A percentile compares a stretch with the other conserved stretches of the same genome.
These are phyloP conservation scores for Goniozus legneri DNA, from an alignment of 1,140 invertebrate genomes.

Conservation along the genomic window DNA sequence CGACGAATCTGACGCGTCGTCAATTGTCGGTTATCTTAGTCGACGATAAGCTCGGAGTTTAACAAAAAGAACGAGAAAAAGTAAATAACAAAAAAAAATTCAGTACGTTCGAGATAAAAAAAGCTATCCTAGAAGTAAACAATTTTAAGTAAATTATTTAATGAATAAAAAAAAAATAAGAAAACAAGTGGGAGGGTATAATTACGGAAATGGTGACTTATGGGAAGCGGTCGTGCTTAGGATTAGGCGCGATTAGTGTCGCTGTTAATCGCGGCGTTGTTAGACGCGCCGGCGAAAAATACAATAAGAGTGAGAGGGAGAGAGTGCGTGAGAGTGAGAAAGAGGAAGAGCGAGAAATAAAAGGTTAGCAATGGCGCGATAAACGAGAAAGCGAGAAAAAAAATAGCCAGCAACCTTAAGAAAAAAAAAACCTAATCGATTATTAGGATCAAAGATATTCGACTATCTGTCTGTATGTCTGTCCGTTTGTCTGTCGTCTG, in stretches of 20 bases:
- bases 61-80: too few relatives aligned
- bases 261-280: too few relatives aligned
- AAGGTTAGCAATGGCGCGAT: constrained; percentile 10
- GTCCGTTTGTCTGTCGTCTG: constrained; percentile 38
- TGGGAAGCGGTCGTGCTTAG: too few relatives aligned
- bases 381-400: constrained; percentile 15
- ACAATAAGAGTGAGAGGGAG: too few relatives aligned
- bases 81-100: too few relatives aligned
- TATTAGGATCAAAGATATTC: too few relatives aligned
- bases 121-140: background rate
- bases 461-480: constrained; percentile 48
- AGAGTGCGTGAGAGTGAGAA: background rate
- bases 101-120: background rate
- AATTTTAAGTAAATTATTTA: background rate
- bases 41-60: background rate
- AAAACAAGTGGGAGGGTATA: too few relatives aligned
- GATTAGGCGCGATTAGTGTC: too few relatives aligned
- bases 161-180: too few relatives aligned
- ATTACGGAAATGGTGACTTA: too few relatives aligned
- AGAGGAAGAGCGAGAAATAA: background rate
- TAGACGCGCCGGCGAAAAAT: too few relatives aligned
- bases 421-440: constrained; percentile 14
- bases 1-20: background rate
- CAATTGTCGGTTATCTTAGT: background rate
- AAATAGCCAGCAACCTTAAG: constrained; percentile 13